phyloP scores from a whole-genome alignment of 2,888 invertebrate genomes.

The Magallana nippona region DNA sequence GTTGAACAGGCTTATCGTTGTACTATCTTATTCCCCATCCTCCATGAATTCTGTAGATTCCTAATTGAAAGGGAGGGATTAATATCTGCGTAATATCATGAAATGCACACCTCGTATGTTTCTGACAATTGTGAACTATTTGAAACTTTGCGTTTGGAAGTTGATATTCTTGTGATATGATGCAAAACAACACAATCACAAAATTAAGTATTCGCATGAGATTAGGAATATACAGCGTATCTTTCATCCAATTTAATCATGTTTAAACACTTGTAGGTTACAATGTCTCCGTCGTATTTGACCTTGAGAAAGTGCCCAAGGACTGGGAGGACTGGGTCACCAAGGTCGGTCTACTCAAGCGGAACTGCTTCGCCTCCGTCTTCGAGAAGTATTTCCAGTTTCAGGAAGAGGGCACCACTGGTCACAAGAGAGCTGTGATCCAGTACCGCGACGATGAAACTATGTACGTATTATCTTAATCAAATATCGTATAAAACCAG shows the following conservation, averaged over 20 bases:
- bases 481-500: neutral
- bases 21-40: too few species aligned
- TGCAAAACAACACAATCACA: too few species aligned
- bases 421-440: conserved; percentile 96
- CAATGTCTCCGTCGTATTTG: conserved; percentile 95
- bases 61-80: too few species aligned
- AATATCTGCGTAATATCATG: too few species aligned
- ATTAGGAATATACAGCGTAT: too few species aligned
- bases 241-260: neutral
- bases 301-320: conserved; percentile 93
- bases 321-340: conserved; percentile 94
- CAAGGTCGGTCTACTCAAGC: conserved; percentile 95
- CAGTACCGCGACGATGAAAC: conserved; percentile 99
- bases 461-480: conserved; percentile 85
- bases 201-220: too few species aligned
- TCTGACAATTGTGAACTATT: too few species aligned
- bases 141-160: too few species aligned
- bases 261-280: conserved; percentile 84
- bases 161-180: too few species aligned
- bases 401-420: conserved; percentile 94
- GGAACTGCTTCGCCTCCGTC: conserved; percentile 99
- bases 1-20: too few species aligned
- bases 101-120: too few species aligned
- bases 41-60: too few species aligned
- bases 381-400: conserved; percentile 99